Evolutionary conservation across 1,140 invertebrate genomes (phyloP).

Genomic region (Drosophila bocqueti): DNA sequence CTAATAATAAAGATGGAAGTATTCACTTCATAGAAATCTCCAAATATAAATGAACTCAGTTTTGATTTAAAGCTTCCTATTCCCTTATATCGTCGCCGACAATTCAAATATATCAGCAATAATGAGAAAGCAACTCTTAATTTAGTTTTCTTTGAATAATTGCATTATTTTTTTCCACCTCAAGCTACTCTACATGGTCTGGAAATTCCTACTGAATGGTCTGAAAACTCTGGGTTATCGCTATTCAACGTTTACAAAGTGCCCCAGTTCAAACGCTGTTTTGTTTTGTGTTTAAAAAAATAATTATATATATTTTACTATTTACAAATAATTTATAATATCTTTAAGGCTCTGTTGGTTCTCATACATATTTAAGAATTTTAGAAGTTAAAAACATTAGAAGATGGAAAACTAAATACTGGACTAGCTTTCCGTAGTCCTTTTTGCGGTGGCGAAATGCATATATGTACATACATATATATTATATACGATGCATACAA

Average conservation of each 20-base stretch:
- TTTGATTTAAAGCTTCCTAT: background rate
- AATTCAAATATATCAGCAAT: constrained; percentile 3
- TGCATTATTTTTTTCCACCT: background rate
- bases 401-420: constrained; percentile 1
- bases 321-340: constrained; percentile 21
- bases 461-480: background rate
- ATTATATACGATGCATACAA: background rate
- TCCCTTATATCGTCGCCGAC: background rate
- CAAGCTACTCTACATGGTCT: background rate
- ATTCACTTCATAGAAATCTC: background rate
- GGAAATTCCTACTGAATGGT: background rate
- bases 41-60: background rate
- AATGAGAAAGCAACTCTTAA: background rate
- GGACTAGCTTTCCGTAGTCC: background rate
- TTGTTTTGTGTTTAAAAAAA: background rate
- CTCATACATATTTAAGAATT: constrained; percentile 1
- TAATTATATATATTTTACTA: constrained; percentile 6
- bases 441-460: constrained; percentile 15
- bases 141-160: background rate
- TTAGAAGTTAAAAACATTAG: background rate
- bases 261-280: background rate
- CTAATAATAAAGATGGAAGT: background rate
- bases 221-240: background rate
- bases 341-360: constrained; percentile 9
- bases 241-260: background rate